Evolutionary conservation across 2,113 vertebrate genomes (phyloP).

Genomic region (Tylochromis polylepis): DNA sequence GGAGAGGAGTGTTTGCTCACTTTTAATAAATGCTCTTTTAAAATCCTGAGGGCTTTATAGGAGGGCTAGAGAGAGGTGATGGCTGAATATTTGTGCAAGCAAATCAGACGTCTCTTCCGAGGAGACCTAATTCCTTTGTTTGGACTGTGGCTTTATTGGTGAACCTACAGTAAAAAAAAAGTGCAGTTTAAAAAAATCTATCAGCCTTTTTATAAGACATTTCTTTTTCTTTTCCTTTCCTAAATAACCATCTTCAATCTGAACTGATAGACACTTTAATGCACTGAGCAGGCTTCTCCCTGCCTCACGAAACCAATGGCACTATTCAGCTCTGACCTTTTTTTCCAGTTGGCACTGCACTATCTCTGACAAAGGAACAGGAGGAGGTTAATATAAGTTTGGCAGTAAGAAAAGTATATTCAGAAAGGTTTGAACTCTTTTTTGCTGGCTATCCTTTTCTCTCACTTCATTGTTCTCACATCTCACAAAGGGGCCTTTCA

Average conservation of each 20-base stretch:
- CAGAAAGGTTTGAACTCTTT: neutral
- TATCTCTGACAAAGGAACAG: slow-evolving; percentile 32
- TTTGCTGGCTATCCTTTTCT: neutral
- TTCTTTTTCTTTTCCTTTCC: neutral
- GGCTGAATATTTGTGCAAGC: slow-evolving; percentile 21
- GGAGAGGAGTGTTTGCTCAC: slow-evolving; percentile 55
- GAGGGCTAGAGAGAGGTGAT: slow-evolving; percentile 8
- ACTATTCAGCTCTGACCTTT: slow-evolving; percentile 29
- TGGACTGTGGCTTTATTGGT: slow-evolving; percentile 32
- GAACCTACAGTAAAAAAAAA: slow-evolving; percentile 3
- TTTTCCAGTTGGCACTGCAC: slow-evolving; percentile 10
- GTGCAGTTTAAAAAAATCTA: neutral
- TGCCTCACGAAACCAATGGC: neutral
- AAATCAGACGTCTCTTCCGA: slow-evolving; percentile 11
- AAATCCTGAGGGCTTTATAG: slow-evolving; percentile 42
- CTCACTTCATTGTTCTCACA: slow-evolving; percentile 22
- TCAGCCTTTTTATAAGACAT: slow-evolving; percentile 23
- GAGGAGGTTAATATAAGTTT: slow-evolving; percentile 41
- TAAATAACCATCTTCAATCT: slow-evolving; percentile 26
- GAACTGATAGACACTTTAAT: slow-evolving; percentile 45
- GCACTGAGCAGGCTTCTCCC: neutral
- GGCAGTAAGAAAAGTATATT: slow-evolving; percentile 15
- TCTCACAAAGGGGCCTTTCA: slow-evolving; percentile 36
- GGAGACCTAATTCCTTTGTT: slow-evolving; percentile 31
- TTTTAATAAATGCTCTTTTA: slow-evolving; percentile 48